phyloP scores from a whole-genome alignment of 1,140 invertebrate genomes.

The Magallana ariakensis region DNA sequence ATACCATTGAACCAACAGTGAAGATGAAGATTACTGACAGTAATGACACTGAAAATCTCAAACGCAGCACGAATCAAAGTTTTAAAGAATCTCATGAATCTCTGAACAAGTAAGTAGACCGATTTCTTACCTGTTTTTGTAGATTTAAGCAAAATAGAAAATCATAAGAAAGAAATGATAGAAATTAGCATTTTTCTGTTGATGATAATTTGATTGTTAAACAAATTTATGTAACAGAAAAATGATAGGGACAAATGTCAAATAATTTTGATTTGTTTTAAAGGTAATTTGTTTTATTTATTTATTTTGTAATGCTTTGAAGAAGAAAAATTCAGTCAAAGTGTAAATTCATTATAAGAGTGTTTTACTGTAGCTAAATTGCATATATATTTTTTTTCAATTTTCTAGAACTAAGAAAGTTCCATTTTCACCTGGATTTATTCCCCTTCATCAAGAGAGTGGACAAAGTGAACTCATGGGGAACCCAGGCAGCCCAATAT shows the following conservation, averaged over 20 bases:
- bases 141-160: too few relatives aligned
- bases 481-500: slow-evolving; percentile 33
- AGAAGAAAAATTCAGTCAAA: too few relatives aligned
- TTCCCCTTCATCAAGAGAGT: slow-evolving; percentile 33
- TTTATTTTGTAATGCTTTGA: too few relatives aligned
- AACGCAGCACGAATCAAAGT: neutral
- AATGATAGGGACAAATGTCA: too few relatives aligned
- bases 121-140: too few relatives aligned
- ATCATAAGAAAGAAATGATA: too few relatives aligned
- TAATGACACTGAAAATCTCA: neutral
- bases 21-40: slow-evolving; percentile 3
- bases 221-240: too few relatives aligned
- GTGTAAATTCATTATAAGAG: too few relatives aligned
- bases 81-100: neutral
- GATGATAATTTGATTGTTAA: too few relatives aligned
- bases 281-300: too few relatives aligned
- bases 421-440: slow-evolving; percentile 50
- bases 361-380: neutral
- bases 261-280: too few relatives aligned
- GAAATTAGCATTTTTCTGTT: too few relatives aligned
- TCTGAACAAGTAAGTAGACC: neutral
- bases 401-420: neutral
- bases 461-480: neutral
- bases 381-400: neutral
- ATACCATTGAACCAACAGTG: neutral